These are phyloP conservation scores for Hypolimnas misippus DNA, from an alignment of 2,888 invertebrate species.

Conservation along the genomic window DNA sequence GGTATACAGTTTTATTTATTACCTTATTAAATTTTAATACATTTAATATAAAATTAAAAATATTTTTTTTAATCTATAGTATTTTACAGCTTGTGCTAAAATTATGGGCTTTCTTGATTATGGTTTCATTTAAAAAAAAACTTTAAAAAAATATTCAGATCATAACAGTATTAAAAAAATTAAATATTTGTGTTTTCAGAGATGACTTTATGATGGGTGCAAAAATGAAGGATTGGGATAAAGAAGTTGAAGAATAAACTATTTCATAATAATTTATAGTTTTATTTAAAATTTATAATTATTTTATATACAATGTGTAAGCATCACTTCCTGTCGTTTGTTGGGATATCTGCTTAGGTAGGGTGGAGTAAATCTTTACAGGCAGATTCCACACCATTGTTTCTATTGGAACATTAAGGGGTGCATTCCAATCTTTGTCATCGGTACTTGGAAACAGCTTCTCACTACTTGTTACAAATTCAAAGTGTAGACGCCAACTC, in stretches of 20 bases:
- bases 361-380: slow-evolving; percentile 95
- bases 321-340: slow-evolving; percentile 80
- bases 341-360: slow-evolving; percentile 91
- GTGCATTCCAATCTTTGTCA: slow-evolving; percentile 91
- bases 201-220: slow-evolving; percentile 96
- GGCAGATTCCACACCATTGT: slow-evolving; percentile 99
- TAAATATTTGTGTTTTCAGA: slow-evolving; percentile 81
- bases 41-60: too few species aligned
- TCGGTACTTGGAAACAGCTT: slow-evolving; percentile 84
- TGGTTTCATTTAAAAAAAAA: too few species aligned
- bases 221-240: slow-evolving; percentile 96
- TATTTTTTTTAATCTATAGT: too few species aligned
- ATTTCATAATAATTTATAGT: slow-evolving; percentile 22
- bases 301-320: slow-evolving; percentile 68
- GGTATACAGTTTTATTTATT: slow-evolving; percentile 52
- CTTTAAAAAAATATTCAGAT: too few species aligned
- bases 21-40: not conserved
- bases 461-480: slow-evolving; percentile 95
- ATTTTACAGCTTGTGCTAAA: too few species aligned
- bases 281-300: slow-evolving; percentile 32
- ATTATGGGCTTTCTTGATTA: too few species aligned
- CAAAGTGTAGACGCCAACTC: slow-evolving; percentile 98
- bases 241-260: slow-evolving; percentile 82
- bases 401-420: slow-evolving; percentile 94
- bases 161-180: not conserved